Evolutionary conservation across 2,797 vertebrate species (phyloP).

Genomic region (Caiman crocodilus): DNA sequence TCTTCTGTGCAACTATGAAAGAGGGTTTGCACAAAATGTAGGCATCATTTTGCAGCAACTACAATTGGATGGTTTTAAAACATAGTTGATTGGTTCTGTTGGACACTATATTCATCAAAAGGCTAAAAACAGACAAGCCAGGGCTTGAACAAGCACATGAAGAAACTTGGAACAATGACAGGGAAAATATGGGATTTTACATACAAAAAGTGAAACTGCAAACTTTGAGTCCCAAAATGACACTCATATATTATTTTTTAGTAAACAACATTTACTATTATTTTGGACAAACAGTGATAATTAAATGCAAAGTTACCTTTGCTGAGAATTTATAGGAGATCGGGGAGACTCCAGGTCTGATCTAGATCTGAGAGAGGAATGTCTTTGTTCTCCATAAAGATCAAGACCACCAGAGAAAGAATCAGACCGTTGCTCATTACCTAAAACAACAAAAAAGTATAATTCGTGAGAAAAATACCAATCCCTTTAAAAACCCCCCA

Average conservation of each 20-base stretch:
- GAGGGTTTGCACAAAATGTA: background rate
- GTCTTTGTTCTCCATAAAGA: slow-evolving; percentile 87
- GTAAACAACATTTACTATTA: background rate
- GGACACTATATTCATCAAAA: rapidly evolving
- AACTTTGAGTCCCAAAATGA: background rate
- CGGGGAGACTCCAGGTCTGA: slow-evolving; percentile 89
- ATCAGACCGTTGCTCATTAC: slow-evolving; percentile 85
- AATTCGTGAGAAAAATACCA: slow-evolving; percentile 1
- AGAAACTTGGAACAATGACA: background rate
- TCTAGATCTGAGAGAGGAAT: slow-evolving; percentile 83
- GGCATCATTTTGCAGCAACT: background rate
- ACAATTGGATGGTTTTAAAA: rapidly evolving
- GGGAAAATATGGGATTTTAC: background rate
- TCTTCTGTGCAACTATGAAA: background rate
- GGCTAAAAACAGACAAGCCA: background rate
- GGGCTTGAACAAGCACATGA: background rate
- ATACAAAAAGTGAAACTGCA: background rate
- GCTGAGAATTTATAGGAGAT: slow-evolving; percentile 84
- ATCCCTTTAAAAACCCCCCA: background rate
- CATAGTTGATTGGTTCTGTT: background rate
- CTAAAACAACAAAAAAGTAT: slow-evolving; percentile 76
- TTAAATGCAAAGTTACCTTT: slow-evolving; percentile 79
- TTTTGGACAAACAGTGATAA: background rate
- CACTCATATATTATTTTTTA: background rate
- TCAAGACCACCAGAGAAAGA: slow-evolving; percentile 87